phyloP scores from a whole-genome alignment of 2,797 vertebrate species.

The Furcifer pardalis region DNA sequence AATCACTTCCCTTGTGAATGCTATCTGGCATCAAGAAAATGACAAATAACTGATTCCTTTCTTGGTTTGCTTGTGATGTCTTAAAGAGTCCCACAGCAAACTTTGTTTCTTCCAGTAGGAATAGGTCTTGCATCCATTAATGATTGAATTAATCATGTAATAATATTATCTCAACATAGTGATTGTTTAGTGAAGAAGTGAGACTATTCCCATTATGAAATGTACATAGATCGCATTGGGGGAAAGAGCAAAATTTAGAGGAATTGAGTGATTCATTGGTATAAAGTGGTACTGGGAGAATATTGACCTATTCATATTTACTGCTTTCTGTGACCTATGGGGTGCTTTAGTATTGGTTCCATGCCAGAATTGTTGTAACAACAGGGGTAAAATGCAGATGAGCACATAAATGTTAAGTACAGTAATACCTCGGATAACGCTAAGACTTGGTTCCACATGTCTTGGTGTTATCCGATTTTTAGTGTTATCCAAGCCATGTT shows the following conservation, averaged over 20 bases:
- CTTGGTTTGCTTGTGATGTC: not conserved
- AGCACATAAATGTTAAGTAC: too few relatives aligned
- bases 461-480: too few relatives aligned
- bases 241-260: not conserved
- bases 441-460: too few relatives aligned
- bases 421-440: too few relatives aligned
- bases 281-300: not conserved
- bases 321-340: too few relatives aligned
- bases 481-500: too few relatives aligned
- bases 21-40: not conserved
- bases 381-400: not conserved
- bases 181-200: slow-evolving; percentile 1
- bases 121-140: not conserved
- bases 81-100: not conserved
- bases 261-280: not conserved
- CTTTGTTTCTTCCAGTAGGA: not conserved
- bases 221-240: not conserved
- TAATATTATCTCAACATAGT: not conserved
- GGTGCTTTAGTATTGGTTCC: not conserved
- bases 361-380: not conserved
- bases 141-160: not conserved
- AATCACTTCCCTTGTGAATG: slow-evolving; percentile 21
- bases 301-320: not conserved
- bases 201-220: not conserved
- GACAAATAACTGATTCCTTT: not conserved